Conservation (phyloP, 2,113 vertebrate species). For the Brachyhypopomus gauderio region DNA sequence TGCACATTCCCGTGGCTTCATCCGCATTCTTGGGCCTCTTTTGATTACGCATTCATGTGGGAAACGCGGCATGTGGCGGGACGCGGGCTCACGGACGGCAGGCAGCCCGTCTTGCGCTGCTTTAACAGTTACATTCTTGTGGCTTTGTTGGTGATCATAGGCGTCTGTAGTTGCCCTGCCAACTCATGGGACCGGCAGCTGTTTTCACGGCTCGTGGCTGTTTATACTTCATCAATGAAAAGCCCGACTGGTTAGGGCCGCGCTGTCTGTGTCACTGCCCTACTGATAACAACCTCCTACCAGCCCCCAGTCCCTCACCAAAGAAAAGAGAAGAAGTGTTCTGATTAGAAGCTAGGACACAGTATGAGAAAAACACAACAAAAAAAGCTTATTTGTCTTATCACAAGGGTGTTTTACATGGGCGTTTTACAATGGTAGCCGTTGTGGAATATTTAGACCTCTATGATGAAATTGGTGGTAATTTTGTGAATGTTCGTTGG, state of each 20-base stretch:
- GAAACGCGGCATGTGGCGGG: no score
- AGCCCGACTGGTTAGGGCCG: slow-evolving; percentile 36
- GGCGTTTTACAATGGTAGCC: neutral
- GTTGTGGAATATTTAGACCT: neutral
- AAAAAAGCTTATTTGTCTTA: no score
- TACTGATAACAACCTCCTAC: slow-evolving; percentile 21
- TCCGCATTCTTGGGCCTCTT: no score
- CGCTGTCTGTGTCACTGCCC: slow-evolving; percentile 1
- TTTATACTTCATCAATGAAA: slow-evolving; percentile 47
- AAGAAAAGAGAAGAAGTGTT: neutral
- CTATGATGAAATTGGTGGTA: no score
- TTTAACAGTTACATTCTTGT: slow-evolving; percentile 11
- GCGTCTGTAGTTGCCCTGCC: neutral
- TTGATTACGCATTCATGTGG: no score
- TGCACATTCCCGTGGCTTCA: no score
- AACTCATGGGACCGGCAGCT: neutral
- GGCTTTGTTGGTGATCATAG: neutral
- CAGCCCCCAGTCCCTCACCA: slow-evolving; percentile 1
- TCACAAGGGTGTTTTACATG: neutral
- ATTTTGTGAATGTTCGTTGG: neutral
- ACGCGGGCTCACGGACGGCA: neutral
- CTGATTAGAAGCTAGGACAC: neutral
- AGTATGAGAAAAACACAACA: neutral
- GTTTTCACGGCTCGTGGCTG: slow-evolving; percentile 18
- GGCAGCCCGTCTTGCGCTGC: neutral